Evolutionary conservation across 2,888 invertebrate species (phyloP).

Genomic region (Caenorhabditis uteleia): DNA sequence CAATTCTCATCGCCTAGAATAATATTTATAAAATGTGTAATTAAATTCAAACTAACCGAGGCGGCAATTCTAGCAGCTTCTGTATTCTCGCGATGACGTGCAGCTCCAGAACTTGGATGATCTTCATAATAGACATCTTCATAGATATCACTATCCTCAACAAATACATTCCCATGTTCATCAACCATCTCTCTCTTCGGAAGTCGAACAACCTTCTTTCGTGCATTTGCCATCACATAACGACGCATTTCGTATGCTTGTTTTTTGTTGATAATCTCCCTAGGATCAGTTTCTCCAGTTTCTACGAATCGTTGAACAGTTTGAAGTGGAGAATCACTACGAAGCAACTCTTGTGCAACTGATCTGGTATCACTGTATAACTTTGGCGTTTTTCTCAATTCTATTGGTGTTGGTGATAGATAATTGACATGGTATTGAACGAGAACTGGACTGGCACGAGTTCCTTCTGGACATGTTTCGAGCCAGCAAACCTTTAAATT

Average conservation of each 20-base stretch:
- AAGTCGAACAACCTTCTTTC: conserved; percentile 2
- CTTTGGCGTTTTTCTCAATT: conserved; percentile 31
- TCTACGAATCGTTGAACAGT: conserved; percentile 30
- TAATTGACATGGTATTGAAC: conserved; percentile 35
- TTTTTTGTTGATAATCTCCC: conserved; percentile 35
- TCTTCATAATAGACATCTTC: conserved; percentile 23
- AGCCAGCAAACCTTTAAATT: conserved; percentile 29
- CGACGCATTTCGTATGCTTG: conserved; percentile 41
- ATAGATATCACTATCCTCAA: conserved; percentile 26
- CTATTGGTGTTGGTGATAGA: conserved; percentile 15
- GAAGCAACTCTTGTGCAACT: conserved; percentile 24
- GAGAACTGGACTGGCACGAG: conserved; percentile 26
- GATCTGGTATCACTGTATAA: conserved; percentile 30
- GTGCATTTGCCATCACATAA: conserved; percentile 17
- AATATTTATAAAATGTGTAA: background rate
- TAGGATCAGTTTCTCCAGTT: conserved; percentile 36
- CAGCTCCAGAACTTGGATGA: too few relatives aligned
- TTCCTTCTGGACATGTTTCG: conserved; percentile 10
- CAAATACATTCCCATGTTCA: conserved; percentile 7
- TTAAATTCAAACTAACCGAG: conserved; percentile 1
- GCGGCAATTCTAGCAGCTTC: conserved; percentile 12
- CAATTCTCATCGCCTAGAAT: conserved; percentile 9
- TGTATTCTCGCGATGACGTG: too few relatives aligned
- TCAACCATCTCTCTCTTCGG: conserved; percentile 10
- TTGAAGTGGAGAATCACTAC: conserved; percentile 30